Evolutionary conservation across 2,797 vertebrate species (phyloP).

Genomic region (Okamejei kenojei): DNA sequence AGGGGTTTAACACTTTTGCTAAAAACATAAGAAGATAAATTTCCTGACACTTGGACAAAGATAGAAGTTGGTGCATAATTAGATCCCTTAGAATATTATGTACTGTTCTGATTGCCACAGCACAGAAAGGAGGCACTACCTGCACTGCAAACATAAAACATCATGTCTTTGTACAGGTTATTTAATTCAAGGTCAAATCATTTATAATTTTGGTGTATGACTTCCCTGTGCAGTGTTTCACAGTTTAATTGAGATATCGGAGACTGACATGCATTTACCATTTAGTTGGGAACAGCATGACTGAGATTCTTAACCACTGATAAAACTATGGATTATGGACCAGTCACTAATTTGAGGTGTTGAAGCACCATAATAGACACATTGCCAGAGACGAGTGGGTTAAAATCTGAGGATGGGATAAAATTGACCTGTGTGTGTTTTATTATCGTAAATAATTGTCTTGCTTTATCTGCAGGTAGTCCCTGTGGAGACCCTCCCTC

Average conservation of each 20-base stretch:
- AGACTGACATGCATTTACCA: not conserved
- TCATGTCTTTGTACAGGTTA: not conserved
- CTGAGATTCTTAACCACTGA: not conserved
- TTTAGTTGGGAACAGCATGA: not conserved
- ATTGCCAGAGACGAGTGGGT: not conserved
- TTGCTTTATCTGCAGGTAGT: slow-evolving; percentile 57
- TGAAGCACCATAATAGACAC: not conserved
- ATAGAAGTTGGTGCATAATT: too few relatives aligned
- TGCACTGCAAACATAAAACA: not conserved
- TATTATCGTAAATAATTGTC: not conserved
- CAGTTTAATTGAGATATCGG: not conserved
- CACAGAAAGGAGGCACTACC: too few relatives aligned
- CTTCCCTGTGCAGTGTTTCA: not conserved
- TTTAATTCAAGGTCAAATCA: not conserved
- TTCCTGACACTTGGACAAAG: too few relatives aligned
- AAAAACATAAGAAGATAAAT: too few relatives aligned
- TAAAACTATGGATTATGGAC: not conserved
- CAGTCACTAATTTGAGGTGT: not conserved
- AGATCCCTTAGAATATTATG: too few relatives aligned
- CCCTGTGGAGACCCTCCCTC: slow-evolving; percentile 81
- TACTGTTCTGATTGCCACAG: too few relatives aligned
- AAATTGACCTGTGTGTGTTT: not conserved
- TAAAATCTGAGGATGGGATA: not conserved
- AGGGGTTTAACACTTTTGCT: too few relatives aligned
- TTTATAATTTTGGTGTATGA: not conserved